phyloP scores from a whole-genome alignment of 2,888 invertebrate genomes.

The Drosophila nigritarsus region DNA sequence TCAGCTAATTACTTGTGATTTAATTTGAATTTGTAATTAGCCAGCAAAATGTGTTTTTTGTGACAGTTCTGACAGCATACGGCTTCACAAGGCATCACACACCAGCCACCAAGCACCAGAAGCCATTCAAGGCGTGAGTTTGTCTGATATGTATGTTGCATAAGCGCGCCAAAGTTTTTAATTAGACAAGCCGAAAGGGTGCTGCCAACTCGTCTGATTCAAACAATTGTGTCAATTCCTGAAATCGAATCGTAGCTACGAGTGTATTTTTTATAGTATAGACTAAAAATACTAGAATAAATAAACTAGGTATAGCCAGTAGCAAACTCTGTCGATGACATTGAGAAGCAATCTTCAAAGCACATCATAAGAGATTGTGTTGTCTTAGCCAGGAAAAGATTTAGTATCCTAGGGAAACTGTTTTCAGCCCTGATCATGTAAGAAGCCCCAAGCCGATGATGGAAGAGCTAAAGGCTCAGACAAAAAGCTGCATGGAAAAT shows the following conservation, averaged over 20 bases:
- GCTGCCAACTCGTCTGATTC: conserved; percentile 20
- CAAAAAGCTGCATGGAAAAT: background rate
- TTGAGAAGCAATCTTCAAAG: background rate
- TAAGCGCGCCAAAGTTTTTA: conserved; percentile 61
- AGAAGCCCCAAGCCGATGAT: background rate
- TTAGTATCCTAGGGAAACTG: background rate
- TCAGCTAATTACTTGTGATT: conserved; percentile 77
- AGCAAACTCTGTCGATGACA: background rate
- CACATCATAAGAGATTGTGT: background rate
- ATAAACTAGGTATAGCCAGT: background rate
- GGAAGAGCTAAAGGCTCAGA: background rate
- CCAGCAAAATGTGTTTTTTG: conserved; percentile 73
- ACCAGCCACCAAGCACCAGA: background rate
- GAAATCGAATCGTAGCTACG: background rate
- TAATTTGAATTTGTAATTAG: conserved; percentile 83
- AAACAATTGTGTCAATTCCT: background rate
- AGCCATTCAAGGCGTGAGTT: conserved; percentile 24
- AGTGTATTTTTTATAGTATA: background rate
- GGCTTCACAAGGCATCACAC: conserved; percentile 5
- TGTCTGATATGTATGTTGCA: conserved; percentile 53
- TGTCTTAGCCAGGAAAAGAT: background rate
- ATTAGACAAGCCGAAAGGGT: conserved; percentile 45
- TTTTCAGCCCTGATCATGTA: background rate
- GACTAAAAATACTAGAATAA: background rate
- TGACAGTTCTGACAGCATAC: conserved; percentile 68